Evolutionary conservation across 2,888 invertebrate genomes (phyloP), one percentile per base, ranked within the genome.

Genomic region (Zootermopsis nevadensis): DNA sequence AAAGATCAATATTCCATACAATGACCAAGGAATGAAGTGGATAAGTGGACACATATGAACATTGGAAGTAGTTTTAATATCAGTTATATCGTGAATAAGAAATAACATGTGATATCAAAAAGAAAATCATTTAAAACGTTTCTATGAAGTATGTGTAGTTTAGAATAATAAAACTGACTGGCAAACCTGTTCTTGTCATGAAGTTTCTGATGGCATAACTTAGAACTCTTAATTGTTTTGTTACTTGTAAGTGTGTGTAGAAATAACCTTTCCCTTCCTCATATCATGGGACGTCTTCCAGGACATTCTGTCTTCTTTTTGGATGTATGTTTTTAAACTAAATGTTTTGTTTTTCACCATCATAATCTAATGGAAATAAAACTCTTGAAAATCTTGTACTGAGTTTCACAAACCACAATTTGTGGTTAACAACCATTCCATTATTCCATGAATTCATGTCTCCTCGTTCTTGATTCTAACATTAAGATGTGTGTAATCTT

Each of bases 281-380:
- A 79, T 66, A 79, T 79, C 66, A 79, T 79, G 79, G 79, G 79
- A 66, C 66, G 79, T 79, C 79, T 79, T 79, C 79, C 79, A 79
- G 53, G 66, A 79, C 35, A 60, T 33, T 35, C 33, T 38, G 38
- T 38, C 38, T 38, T 35, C 27, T 38, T 79, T 60, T 60, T 33
- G 35, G 55, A 79, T 79, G 60, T 79, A 66, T 79, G 79, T 79
- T 55, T 79, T 79, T 66, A 35, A 60, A 60, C 27, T 27, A n/a
- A 35, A 60, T 19, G 31, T 79, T 79, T 79, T 79, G 35, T 79
- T 79, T 79, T 79, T 79, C 79, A 60, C 79, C 79, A 79, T 79
- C 79, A 79, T 66, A 35, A 79, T 79, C 66, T 35, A 79, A 66
- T 79, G 79, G 60, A 35, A 79, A 79, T 79, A 79, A 79, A 79